Evolutionary conservation across 2,113 vertebrate species (phyloP), one percentile per base, ranked within the genome.

Genomic region (Notiomystis cincta): DNA sequence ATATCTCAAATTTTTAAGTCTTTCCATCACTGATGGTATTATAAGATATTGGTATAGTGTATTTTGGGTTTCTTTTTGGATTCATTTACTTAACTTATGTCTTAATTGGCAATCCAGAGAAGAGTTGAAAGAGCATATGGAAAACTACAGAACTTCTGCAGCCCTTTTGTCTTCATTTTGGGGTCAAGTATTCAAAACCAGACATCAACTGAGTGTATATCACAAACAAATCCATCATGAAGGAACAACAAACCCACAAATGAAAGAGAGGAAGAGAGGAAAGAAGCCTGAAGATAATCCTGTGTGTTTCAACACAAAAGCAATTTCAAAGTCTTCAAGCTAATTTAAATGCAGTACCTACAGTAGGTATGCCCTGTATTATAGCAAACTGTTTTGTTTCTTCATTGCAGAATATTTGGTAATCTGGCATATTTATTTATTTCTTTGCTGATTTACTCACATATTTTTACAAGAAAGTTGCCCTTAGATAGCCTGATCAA

Each of bases 291-390:
- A 91, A 45, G 57, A 72, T 62, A 38, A 53, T 82, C n/a, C 30
- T 45, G 11, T 53, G 58, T 53, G 20, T 23, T 69, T 60, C 37
- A 66, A 40, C 31, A 31, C 44, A 90, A 50, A 87, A 65, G 22
- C 75, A 40, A 13, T 21, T 18, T 83, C 77, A 84, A 87, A 75
- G 33, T 38, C 27, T 66, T 40, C 18, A 33, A 90, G 69, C 12
- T 97, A 92, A 20, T 97, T 97, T 91, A 83, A 87, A 45, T 97
- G 97, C 75, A 93, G 91, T 35, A 86, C 96, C 18, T 98, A 96
- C 35, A 86, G 95, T 93, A 98, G 97, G 96, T 98, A 90, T 27
- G 21, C 45, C 23, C 15, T 3, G 2, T 58, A 18, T 56, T 66
- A 15, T 5, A 70, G 38, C 18, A 75, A 82, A 38, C 6, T 40